A percentile compares a stretch with the other conserved stretches of the same genome.
Conservation (phyloP, 2,113 vertebrate genomes). For the Lycocorax pyrrhopterus region DNA sequence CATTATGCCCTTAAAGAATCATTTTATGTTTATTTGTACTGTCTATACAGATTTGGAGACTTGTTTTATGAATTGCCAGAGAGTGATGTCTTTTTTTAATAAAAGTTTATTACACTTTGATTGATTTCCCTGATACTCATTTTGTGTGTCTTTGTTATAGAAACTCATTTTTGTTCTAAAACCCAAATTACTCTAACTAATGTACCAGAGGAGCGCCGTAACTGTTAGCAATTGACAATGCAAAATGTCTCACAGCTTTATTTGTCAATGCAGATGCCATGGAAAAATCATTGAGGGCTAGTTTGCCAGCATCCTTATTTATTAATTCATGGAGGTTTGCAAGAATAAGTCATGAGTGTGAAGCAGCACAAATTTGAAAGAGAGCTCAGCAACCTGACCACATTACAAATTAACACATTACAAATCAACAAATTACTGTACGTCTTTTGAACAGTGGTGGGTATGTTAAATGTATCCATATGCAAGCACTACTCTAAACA, state of each 20-base stretch:
- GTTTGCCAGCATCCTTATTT: not conserved
- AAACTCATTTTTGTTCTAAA: slow-evolving; percentile 23
- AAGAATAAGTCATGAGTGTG: not conserved
- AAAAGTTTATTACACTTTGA: slow-evolving; percentile 62
- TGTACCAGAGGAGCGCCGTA: slow-evolving; percentile 15
- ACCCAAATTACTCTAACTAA: slow-evolving; percentile 24
- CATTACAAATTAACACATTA: not conserved
- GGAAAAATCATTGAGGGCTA: not conserved
- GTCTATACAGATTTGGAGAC: slow-evolving; percentile 34
- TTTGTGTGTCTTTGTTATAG: not conserved
- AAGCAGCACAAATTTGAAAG: not conserved
- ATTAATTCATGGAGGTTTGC: not conserved
- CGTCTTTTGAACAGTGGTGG: not conserved
- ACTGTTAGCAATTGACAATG: not conserved
- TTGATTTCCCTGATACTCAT: slow-evolving; percentile 40
- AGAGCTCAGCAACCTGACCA: not conserved
- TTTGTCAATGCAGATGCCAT: slow-evolving; percentile 7
- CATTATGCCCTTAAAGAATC: slow-evolving; percentile 54
- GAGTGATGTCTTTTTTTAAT: slow-evolving; percentile 46
- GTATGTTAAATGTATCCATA: not conserved
- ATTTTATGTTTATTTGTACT: slow-evolving; percentile 58
- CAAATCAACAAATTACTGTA: not conserved
- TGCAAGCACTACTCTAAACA: not conserved
- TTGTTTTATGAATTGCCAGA: slow-evolving; percentile 56
- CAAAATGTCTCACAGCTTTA: slow-evolving; percentile 22